phyloP scores from a whole-genome alignment of 2,888 invertebrate species.

The Cerastis rubricosa region DNA sequence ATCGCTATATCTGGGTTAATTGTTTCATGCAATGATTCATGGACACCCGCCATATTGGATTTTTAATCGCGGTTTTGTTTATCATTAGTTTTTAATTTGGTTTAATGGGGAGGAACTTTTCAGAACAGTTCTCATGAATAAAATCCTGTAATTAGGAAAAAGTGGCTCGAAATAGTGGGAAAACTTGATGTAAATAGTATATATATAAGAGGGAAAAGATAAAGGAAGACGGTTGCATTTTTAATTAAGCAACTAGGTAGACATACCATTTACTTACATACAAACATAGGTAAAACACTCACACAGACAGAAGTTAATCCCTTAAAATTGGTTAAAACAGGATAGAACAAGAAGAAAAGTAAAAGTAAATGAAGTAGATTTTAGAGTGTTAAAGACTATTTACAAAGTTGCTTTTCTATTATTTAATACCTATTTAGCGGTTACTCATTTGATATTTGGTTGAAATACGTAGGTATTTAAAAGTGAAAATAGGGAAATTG shows the following conservation, averaged over 20 bases:
- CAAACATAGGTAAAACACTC: neutral
- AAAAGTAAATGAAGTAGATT: neutral
- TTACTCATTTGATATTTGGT: neutral
- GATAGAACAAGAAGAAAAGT: neutral
- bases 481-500: neutral
- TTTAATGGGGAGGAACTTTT: neutral
- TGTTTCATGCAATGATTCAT: constrained; percentile 77
- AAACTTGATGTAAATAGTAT: neutral
- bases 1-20: constrained; percentile 82
- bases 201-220: neutral
- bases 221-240: neutral
- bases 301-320: neutral
- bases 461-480: neutral
- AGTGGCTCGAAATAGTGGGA: neutral
- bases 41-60: constrained; percentile 65
- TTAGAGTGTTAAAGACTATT: neutral
- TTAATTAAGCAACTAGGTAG: neutral
- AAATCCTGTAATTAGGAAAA: neutral
- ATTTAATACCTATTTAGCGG: neutral
- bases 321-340: neutral
- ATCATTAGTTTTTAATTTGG: constrained; percentile 33
- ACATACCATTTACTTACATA: neutral
- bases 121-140: neutral
- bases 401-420: neutral
- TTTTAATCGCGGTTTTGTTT: constrained; percentile 62